Evolutionary conservation across 2,888 invertebrate species (phyloP), one percentile per base, ranked within the genome.

Genomic region (Perizoma affinitatum): DNA sequence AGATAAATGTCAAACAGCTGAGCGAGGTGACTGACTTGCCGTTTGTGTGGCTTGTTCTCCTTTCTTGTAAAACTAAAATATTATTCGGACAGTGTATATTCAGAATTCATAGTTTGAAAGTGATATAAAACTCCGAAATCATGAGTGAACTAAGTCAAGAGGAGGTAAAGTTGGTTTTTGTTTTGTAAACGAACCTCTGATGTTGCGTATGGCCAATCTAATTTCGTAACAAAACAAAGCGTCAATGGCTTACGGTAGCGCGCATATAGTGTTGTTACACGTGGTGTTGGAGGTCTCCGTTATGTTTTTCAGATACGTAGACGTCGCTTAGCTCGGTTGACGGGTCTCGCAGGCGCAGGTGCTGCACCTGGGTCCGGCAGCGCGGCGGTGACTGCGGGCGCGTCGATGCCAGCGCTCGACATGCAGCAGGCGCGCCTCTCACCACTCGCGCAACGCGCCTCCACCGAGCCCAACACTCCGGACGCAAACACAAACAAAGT

Each of bases 131-230:
- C 74, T 68, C 68, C 69, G 72, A 73, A 79, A 86, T 70, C 72
- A 96, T 96, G 96, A 96, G 96, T 92, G 97, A 97, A 94, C 93
- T 97, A 75, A 96, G 95, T 83, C 96, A 96, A 87, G 97, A 97
- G 91, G 97, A 97, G 96, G 97, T 96, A 92, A 94, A 95, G 93
- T 67, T 67, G 71, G 75, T 79, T 76, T 80, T 80, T 83, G 81
- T 83, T 85, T 84, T 84, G 83, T 86, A 82, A 82, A 86, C 84
- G 86, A 80, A 81, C 80, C 82, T 83, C 84, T 83, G 80, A 79
- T 87, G 83, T 82, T 86, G 84, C 89, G 87, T 87, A 87, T 88
- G 86, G 87, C 78, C 82, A 86, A 82, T 91, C 89, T 89, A 90
- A 91, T 91, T 91, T 91, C 89, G 91, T 91, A 92, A 92, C 91